These are phyloP conservation scores for Jordanella pulchra DNA, from an alignment of 2,797 vertebrate genomes.

Conservation along the genomic window DNA sequence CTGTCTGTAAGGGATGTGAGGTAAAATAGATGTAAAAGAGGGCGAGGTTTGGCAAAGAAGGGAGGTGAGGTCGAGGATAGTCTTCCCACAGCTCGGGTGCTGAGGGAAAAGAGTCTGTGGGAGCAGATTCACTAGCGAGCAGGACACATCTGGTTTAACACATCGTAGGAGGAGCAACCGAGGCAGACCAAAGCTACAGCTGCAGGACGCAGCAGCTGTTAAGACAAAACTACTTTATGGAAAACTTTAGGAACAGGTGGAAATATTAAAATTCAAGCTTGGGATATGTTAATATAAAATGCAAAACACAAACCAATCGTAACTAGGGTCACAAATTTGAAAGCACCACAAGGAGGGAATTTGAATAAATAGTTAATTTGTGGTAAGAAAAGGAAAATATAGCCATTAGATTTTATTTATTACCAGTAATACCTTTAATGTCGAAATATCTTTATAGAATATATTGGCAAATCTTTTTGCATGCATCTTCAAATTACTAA, in stretches of 20 bases:
- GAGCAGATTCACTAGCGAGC: slow-evolving; percentile 22
- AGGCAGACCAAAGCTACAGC: slow-evolving; percentile 12
- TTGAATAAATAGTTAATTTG: not conserved
- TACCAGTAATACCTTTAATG: not conserved
- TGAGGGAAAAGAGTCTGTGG: slow-evolving; percentile 32
- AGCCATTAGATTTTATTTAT: not conserved
- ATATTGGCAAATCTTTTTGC: not conserved
- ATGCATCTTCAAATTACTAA: not conserved
- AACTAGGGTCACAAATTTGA: not conserved
- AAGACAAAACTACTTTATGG: not conserved
- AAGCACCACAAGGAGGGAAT: not conserved
- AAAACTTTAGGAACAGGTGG: slow-evolving; percentile 1
- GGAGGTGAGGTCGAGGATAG: slow-evolving; percentile 18
- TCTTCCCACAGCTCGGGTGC: slow-evolving; percentile 27
- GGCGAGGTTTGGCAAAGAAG: slow-evolving; percentile 2
- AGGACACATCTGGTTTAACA: slow-evolving; percentile 22
- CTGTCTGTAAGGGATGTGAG: slow-evolving; percentile 40
- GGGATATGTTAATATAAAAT: not conserved
- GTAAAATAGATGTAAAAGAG: slow-evolving; percentile 30
- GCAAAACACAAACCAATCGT: not conserved
- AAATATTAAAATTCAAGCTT: not conserved
- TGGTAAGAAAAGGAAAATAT: not conserved
- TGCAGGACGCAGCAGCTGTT: slow-evolving; percentile 12
- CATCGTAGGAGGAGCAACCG: slow-evolving; percentile 9
- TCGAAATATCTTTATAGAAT: not conserved